Evolutionary conservation across 2,797 vertebrate species (phyloP).

Genomic region (Buphagus erythrorhynchus): DNA sequence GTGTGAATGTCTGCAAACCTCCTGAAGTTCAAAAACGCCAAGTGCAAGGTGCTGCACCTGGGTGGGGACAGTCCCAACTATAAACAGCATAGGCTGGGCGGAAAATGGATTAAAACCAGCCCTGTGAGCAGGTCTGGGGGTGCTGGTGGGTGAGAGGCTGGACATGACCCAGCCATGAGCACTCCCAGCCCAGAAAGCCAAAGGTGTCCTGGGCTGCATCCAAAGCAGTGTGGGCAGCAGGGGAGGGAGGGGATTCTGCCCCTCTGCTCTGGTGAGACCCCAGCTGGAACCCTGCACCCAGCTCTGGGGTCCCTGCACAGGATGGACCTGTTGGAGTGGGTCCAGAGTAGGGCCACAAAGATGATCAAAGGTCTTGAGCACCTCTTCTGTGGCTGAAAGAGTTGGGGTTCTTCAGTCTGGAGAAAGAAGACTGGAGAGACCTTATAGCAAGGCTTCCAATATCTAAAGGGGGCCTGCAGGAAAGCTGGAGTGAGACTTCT

Average conservation of each 20-base stretch:
- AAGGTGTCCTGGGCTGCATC: too few species aligned
- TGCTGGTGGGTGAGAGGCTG: not conserved
- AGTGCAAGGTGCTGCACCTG: not conserved
- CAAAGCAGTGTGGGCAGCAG: accelerated
- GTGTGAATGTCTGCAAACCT: not conserved
- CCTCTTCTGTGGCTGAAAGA: not conserved
- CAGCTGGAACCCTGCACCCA: not conserved
- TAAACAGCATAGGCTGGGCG: not conserved
- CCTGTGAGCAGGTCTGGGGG: accelerated
- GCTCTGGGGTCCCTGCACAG: not conserved
- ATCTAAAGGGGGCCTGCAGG: not conserved
- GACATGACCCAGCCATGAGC: accelerated
- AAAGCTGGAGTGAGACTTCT: not conserved
- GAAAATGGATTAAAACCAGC: not conserved
- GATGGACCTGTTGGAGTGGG: accelerated
- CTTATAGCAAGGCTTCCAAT: not conserved
- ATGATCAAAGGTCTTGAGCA: not conserved
- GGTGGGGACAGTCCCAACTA: not conserved
- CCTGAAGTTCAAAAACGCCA: not conserved
- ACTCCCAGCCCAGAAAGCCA: not conserved
- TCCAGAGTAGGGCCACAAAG: not conserved
- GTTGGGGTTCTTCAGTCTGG: not conserved
- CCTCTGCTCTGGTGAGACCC: too few species aligned
- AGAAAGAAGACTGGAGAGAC: not conserved
- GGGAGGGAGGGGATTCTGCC: not conserved